phyloP scores from a whole-genome alignment of 2,888 invertebrate genomes.

The Hipparchia sbordonii region DNA sequence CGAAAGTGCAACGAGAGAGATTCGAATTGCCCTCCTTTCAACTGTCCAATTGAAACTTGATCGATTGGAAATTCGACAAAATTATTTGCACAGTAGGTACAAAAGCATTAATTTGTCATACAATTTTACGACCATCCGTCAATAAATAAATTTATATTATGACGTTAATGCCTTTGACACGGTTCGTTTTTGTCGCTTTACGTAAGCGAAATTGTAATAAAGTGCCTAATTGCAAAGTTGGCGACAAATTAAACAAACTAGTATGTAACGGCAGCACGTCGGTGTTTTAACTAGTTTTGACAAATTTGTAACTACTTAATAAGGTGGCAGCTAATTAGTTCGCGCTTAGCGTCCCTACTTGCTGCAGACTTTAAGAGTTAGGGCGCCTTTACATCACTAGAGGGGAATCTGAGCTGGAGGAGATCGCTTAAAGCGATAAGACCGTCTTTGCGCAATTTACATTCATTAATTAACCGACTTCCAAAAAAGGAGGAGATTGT shows the following conservation, averaged over 20 bases:
- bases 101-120: not conserved
- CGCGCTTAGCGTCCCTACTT: slow-evolving; percentile 22
- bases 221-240: slow-evolving; percentile 17
- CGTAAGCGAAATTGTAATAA: slow-evolving; percentile 18
- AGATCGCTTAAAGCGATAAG: too few species aligned
- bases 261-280: slow-evolving; percentile 32
- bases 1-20: too few species aligned
- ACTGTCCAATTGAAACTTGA: too few species aligned
- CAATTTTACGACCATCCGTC: not conserved
- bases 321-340: slow-evolving; percentile 52
- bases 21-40: too few species aligned
- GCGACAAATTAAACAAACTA: slow-evolving; percentile 38
- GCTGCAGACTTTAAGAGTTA: not conserved
- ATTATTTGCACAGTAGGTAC: too few species aligned
- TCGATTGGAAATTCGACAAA: too few species aligned
- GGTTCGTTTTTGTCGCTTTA: slow-evolving; percentile 4
- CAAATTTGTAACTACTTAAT: slow-evolving; percentile 59
- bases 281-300: slow-evolving; percentile 56
- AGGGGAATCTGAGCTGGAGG: too few species aligned
- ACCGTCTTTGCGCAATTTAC: too few species aligned
- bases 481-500: too few species aligned
- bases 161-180: slow-evolving; percentile 13
- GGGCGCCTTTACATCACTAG: not conserved
- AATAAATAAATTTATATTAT: slow-evolving; percentile 2
- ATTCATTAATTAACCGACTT: too few species aligned